These are phyloP conservation scores for Allobates femoralis DNA, from an alignment of 2,797 vertebrate species.

Conservation along the genomic window DNA sequence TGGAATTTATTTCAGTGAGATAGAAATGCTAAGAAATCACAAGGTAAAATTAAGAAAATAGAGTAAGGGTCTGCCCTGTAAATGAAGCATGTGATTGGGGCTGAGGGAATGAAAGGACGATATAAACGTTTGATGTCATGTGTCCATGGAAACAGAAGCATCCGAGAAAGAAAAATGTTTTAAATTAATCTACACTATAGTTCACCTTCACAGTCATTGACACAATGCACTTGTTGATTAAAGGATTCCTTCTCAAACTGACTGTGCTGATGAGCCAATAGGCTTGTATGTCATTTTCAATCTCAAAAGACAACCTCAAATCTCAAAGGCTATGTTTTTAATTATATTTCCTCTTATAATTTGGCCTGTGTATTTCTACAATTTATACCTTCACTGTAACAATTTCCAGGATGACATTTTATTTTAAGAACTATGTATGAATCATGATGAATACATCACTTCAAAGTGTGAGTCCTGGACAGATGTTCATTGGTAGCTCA, in stretches of 20 bases:
- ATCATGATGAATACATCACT: background rate
- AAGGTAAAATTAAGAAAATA: background rate
- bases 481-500: background rate
- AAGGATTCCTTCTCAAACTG: conserved; percentile 9
- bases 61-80: background rate
- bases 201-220: conserved; percentile 50
- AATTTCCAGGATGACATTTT: background rate
- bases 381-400: background rate
- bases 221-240: conserved; percentile 56
- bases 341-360: background rate
- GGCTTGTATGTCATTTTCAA: background rate
- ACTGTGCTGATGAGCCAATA: background rate
- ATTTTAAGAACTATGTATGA: background rate
- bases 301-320: conserved; percentile 6
- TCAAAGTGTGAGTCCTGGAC: background rate
- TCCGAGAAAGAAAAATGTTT: conserved; percentile 21
- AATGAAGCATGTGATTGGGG: background rate
- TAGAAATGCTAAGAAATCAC: background rate
- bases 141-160: conserved; percentile 48
- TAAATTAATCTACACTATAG: conserved; percentile 37
- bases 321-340: background rate
- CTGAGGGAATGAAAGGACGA: background rate
- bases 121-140: conserved; percentile 6
- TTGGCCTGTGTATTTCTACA: background rate
- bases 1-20: background rate